Conservation (phyloP, 2,888 invertebrate genomes). For the Callyntrura guangdongensis region DNA sequence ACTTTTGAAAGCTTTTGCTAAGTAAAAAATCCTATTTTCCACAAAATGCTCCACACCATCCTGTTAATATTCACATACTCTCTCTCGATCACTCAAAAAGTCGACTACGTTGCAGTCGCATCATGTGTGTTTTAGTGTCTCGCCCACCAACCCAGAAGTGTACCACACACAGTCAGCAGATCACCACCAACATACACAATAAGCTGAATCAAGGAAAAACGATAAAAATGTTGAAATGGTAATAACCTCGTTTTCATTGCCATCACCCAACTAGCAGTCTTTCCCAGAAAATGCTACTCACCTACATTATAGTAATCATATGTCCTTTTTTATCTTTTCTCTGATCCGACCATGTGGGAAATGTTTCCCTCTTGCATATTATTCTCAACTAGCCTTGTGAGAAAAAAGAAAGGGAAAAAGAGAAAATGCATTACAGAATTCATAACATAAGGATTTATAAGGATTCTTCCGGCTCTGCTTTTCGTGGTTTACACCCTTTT, state of each 20-base stretch:
- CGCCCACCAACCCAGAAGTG: neutral
- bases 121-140: constrained; percentile 36
- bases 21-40: neutral
- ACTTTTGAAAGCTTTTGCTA: neutral
- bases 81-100: constrained; percentile 30
- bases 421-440: constrained; percentile 51
- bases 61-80: constrained; percentile 6
- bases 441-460: constrained; percentile 46
- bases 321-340: neutral
- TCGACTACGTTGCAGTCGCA: neutral
- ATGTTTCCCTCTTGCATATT: neutral
- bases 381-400: neutral
- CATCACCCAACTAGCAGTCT: neutral
- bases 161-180: neutral
- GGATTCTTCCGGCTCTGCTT: neutral
- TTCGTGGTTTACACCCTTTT: constrained; percentile 19
- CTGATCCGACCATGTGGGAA: neutral
- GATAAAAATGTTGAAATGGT: constrained; percentile 47
- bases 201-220: constrained; percentile 18
- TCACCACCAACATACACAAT: constrained; percentile 11
- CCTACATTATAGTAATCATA: neutral
- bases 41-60: neutral
- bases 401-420: neutral
- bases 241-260: constrained; percentile 67
- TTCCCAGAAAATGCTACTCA: neutral